phyloP scores from a whole-genome alignment of 1,140 invertebrate species.

The Aphaenogaster floridana region DNA sequence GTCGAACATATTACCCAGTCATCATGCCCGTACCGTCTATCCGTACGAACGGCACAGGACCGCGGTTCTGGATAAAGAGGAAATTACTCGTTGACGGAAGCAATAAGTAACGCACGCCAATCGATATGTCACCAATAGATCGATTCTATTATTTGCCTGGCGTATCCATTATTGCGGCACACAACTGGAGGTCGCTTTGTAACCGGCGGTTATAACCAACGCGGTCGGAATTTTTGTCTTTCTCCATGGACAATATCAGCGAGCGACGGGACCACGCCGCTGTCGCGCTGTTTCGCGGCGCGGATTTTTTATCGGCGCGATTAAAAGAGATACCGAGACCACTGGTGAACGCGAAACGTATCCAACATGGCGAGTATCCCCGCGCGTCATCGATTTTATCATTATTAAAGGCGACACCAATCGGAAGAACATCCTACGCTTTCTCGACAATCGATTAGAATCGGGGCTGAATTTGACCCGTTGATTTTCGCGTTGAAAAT shows the following conservation, averaged over 20 bases:
- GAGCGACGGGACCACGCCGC: neutral
- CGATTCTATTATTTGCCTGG: constrained; percentile 55
- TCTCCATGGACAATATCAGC: neutral
- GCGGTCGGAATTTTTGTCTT: constrained; percentile 44
- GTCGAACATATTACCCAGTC: constrained; percentile 75
- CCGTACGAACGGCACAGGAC: constrained; percentile 54
- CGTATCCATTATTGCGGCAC: constrained; percentile 50
- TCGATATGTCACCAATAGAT: constrained; percentile 54
- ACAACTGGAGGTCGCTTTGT: constrained; percentile 14
- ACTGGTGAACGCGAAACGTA: neutral
- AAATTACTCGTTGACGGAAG: constrained; percentile 79
- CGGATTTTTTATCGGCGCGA: constrained; percentile 25
- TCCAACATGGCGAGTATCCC: neutral
- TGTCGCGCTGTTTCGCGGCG: constrained; percentile 14
- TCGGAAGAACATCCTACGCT: constrained; percentile 24
- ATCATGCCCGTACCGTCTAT: constrained; percentile 60
- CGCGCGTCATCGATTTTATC: constrained; percentile 53
- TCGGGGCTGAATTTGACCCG: constrained; percentile 1
- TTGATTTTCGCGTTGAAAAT: constrained; percentile 52
- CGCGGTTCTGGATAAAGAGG: constrained; percentile 74
- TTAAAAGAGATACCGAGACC: constrained; percentile 34
- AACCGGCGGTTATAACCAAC: constrained; percentile 8
- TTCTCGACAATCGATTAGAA: constrained; percentile 4
- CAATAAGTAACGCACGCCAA: constrained; percentile 76
- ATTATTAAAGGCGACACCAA: constrained; percentile 42